Evolutionary conservation across 2,113 vertebrate species (phyloP).

Genomic region (Typhlomys cinereus): DNA sequence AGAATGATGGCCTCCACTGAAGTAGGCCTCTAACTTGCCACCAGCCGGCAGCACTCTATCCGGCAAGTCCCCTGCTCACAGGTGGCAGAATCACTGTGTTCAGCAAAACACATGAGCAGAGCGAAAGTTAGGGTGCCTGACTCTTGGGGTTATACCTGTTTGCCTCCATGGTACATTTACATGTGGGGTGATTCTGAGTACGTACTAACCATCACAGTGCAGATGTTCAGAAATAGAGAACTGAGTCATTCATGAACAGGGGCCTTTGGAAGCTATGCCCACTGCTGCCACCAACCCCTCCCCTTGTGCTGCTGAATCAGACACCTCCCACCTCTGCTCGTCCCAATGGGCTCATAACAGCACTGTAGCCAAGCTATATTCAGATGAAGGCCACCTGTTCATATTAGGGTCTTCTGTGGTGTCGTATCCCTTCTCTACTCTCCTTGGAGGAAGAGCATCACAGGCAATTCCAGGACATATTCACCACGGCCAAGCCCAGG

Average conservation of each 20-base stretch:
- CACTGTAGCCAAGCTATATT: fast-evolving
- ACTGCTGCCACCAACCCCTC: background rate
- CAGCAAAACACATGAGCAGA: background rate
- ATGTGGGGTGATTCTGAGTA: background rate
- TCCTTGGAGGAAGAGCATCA: background rate
- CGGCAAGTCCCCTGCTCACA: background rate
- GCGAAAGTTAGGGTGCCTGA: background rate
- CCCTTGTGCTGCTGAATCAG: background rate
- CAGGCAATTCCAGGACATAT: background rate
- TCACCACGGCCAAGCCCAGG: background rate
- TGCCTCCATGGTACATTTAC: background rate
- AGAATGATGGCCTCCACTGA: background rate
- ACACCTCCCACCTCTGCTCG: background rate
- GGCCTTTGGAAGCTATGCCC: background rate
- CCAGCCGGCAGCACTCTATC: too few relatives aligned
- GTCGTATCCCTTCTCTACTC: too few relatives aligned
- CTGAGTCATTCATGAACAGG: background rate
- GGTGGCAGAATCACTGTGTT: too few relatives aligned
- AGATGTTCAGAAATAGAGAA: background rate
- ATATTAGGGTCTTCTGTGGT: background rate
- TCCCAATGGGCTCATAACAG: background rate
- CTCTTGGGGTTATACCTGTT: background rate
- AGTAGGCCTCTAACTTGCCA: background rate
- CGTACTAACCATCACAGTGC: background rate
- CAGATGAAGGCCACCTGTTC: background rate